phyloP scores from a whole-genome alignment of 2,888 invertebrate genomes.

The Allygus modestus region DNA sequence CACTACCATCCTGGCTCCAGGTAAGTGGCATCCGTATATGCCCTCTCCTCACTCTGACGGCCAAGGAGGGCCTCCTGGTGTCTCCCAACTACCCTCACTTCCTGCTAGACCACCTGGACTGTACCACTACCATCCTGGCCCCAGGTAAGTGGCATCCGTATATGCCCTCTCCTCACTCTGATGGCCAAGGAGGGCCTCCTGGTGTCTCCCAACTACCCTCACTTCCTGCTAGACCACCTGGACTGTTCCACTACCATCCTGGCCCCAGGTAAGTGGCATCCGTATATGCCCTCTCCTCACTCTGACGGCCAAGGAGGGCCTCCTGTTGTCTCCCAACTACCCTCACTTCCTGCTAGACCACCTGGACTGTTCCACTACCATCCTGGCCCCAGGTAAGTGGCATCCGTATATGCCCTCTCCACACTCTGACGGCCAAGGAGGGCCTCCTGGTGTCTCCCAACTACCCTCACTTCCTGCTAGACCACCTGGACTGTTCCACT shows the following conservation, averaged over 20 bases:
- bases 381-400: slow-evolving; percentile 82
- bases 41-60: slow-evolving; percentile 83
- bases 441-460: slow-evolving; percentile 84
- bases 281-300: slow-evolving; percentile 86
- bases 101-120: slow-evolving; percentile 83
- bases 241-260: slow-evolving; percentile 85
- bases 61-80: slow-evolving; percentile 81
- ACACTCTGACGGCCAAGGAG: slow-evolving; percentile 83
- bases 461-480: slow-evolving; percentile 84
- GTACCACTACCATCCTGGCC: slow-evolving; percentile 84
- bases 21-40: slow-evolving; percentile 76
- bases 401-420: slow-evolving; percentile 86
- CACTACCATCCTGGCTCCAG: slow-evolving; percentile 83
- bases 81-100: slow-evolving; percentile 88
- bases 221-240: slow-evolving; percentile 83
- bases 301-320: slow-evolving; percentile 83
- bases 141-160: slow-evolving; percentile 75
- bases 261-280: slow-evolving; percentile 77
- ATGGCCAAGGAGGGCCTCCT: slow-evolving; percentile 83
- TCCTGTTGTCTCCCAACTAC: slow-evolving; percentile 84
- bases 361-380: slow-evolving; percentile 84
- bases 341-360: slow-evolving; percentile 84
- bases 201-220: slow-evolving; percentile 86
- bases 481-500: slow-evolving; percentile 84
- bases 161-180: slow-evolving; percentile 84